Base-by-base conservation (phyloP, 2,797 vertebrate species). In the Xenopus petersii region DNA sequence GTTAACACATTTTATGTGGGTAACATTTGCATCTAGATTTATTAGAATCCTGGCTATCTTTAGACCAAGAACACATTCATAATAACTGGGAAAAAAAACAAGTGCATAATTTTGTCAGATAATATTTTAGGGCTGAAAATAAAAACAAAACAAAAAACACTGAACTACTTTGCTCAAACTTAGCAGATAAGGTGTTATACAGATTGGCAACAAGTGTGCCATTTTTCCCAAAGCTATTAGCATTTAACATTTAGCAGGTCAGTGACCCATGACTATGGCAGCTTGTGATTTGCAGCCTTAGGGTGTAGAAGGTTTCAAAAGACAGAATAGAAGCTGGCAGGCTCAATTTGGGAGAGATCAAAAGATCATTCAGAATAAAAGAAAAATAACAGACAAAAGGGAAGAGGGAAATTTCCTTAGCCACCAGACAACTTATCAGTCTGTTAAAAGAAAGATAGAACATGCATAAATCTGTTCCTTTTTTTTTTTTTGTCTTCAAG, bases 271-370 rank as follows among this genome's bases (percentile, higher is more conserved):
- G 71, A 79, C 76, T 68, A 66, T 74, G 71, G 60, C 76, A 79
- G 76, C 66, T 58, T 79, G 76, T 79, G 76, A 79, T 79, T 79
- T 74, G 66, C 66, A 73, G 67, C 76, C 70, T 60, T 79, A 74
- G 76, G 76, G 76, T 66, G 76, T 60, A 74, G 60, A 63, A 79
- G 76, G 76, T 79, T 79, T 74, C 76, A 59, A 79, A 73, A 79
- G 76, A 79, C 76, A 79, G 76, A 79, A 79, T 79, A 79, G 76
- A 79, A 74, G 76, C 76, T 79, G 76, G 76, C 76, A 79, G 76
- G 76, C 76, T 79, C 76, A 79, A 79, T 79, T 79, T 79, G 76
- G 76, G 58, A 70, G 71, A 79, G 76, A 79, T 79, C 76, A 79
- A 79, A 79, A 79, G 76, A 79, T 79, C 76, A 79, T 79, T 61